Conservation (phyloP, 2,797 vertebrate species). For the Macroramphosus scolopax region DNA sequence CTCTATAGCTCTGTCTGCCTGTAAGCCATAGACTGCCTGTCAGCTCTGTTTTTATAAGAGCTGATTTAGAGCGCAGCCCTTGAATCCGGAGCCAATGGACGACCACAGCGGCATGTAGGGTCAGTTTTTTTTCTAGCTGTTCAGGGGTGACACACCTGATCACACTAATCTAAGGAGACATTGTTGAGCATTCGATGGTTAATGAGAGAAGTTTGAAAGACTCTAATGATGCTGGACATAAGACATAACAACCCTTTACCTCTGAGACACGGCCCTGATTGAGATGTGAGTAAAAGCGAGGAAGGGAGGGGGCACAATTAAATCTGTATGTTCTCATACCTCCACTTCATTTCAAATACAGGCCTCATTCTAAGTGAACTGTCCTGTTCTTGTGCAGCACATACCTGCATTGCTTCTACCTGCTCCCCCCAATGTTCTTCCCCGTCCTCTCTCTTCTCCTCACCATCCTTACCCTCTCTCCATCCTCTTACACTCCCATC, state of each 20-base stretch:
- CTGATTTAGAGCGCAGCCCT: constrained; percentile 60
- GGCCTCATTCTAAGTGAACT: constrained; percentile 18
- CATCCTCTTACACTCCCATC: constrained; percentile 12
- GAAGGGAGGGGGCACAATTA: constrained; percentile 61
- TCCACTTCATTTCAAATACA: constrained; percentile 50
- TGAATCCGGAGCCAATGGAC: no score
- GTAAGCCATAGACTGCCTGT: constrained; percentile 56
- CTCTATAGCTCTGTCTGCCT: constrained; percentile 56
- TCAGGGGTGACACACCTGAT: no score
- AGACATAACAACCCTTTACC: constrained; percentile 44
- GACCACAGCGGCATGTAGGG: no score
- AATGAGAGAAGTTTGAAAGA: constrained; percentile 45
- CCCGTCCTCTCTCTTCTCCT: constrained; percentile 7
- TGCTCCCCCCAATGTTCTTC: no score
- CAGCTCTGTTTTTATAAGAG: constrained; percentile 65
- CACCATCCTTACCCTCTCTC: constrained; percentile 8
- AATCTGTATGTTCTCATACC: constrained; percentile 57
- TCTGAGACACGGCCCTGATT: constrained; percentile 52
- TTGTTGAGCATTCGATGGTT: no score
- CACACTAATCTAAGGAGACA: no score
- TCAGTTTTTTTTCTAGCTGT: no score
- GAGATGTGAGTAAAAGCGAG: constrained; percentile 51
- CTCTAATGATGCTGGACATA: constrained; percentile 47
- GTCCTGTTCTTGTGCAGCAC: constrained; percentile 8
- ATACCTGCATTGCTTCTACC: no score